Conservation (phyloP, 2,113 vertebrate genomes). For the Passer montanus region DNA sequence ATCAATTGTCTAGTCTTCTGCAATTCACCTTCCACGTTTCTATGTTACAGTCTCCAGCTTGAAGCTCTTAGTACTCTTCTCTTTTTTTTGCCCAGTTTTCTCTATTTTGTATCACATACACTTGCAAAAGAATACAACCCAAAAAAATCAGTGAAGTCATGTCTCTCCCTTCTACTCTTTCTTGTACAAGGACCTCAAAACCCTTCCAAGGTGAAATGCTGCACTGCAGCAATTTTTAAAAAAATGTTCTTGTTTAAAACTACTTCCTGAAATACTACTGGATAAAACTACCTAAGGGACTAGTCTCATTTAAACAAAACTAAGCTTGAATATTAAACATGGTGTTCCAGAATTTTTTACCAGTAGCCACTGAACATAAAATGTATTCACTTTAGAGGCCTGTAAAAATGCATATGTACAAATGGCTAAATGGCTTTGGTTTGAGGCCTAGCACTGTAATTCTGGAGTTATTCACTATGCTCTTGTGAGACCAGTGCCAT, state of each 20-base stretch:
- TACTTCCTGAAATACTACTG: not conserved
- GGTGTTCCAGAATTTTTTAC: not conserved
- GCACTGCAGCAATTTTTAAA: not conserved
- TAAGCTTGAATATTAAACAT: not conserved
- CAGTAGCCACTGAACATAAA: not conserved
- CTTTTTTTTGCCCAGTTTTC: not conserved
- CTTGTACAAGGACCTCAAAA: not conserved
- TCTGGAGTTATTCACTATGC: not conserved
- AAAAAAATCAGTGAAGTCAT: not conserved
- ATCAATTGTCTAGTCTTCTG: not conserved
- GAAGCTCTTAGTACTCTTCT: not conserved
- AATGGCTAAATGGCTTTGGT: not conserved
- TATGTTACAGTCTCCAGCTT: not conserved
- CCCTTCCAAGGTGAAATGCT: not conserved
- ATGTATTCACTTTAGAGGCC: not conserved
- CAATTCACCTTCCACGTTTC: not conserved
- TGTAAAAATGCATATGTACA: not conserved
- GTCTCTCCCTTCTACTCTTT: not conserved
- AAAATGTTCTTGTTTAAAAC: not conserved
- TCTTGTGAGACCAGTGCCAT: not conserved
- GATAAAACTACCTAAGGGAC: not conserved
- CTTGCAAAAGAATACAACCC: not conserved
- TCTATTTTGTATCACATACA: not conserved
- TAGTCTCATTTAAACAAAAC: not conserved
- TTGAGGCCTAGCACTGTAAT: not conserved